Evolutionary conservation across 1,140 invertebrate species (phyloP).

Genomic region (Anthonomus grandis): DNA sequence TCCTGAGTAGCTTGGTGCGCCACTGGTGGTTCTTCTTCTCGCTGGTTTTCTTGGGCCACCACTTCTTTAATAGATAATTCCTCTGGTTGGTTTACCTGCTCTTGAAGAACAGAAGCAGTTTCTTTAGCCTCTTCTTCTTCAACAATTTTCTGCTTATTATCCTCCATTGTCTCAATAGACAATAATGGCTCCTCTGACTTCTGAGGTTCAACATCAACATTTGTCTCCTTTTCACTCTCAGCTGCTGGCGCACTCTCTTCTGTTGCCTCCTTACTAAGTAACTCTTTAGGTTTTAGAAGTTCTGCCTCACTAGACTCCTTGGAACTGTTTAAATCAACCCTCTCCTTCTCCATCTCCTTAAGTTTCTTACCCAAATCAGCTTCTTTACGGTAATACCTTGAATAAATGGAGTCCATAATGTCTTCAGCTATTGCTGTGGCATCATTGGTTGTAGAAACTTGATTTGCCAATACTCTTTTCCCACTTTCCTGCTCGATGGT

Average conservation of each 20-base stretch:
- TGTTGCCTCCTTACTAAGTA: not conserved
- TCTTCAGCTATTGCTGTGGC: conserved; percentile 34
- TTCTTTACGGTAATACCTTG: conserved; percentile 26
- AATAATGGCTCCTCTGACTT: not conserved
- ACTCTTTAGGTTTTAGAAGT: not conserved
- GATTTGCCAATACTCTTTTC: not conserved
- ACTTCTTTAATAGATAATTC: too few relatives aligned
- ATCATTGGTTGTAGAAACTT: conserved; percentile 7
- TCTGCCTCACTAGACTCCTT: not conserved
- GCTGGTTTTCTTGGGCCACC: too few relatives aligned
- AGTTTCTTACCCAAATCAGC: too few relatives aligned
- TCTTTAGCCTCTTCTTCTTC: too few relatives aligned
- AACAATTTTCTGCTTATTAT: too few relatives aligned
- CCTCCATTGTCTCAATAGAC: not conserved
- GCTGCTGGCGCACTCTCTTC: not conserved
- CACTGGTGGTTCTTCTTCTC: too few relatives aligned
- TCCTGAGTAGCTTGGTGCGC: too few relatives aligned
- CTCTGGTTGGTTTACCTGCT: not conserved
- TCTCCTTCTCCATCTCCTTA: not conserved
- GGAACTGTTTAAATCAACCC: not conserved
- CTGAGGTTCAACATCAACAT: too few relatives aligned
- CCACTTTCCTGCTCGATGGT: not conserved
- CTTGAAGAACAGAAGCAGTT: not conserved
- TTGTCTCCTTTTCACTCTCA: too few relatives aligned
- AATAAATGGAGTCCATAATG: conserved; percentile 37